Evolutionary conservation across 2,888 invertebrate species (phyloP).

Genomic region (Polymixis flavicincta): DNA sequence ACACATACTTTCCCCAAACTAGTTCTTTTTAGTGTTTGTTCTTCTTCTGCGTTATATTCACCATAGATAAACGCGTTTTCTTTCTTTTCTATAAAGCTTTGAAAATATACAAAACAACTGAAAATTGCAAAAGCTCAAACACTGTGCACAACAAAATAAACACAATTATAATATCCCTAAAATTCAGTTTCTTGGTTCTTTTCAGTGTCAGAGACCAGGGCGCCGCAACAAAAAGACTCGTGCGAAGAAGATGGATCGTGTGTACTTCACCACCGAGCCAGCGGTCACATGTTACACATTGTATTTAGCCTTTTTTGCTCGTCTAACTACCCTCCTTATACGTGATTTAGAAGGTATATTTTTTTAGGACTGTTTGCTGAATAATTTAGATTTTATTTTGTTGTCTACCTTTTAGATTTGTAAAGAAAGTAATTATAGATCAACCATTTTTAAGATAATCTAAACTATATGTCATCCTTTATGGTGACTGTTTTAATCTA

Average conservation of each 20-base stretch:
- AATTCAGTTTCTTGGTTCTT: conserved; percentile 36
- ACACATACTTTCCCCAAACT: too few relatives aligned
- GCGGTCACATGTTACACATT: conserved; percentile 65
- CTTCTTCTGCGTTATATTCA: too few relatives aligned
- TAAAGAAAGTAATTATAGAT: too few relatives aligned
- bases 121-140: not conserved
- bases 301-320: conserved; percentile 34
- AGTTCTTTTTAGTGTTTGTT: too few relatives aligned
- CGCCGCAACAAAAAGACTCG: conserved; percentile 72
- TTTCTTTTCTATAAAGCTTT: not conserved
- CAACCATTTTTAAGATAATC: too few relatives aligned
- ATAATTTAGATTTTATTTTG: not conserved
- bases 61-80: too few relatives aligned
- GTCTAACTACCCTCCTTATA: conserved; percentile 46
- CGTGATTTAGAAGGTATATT: conserved; percentile 27
- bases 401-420: too few relatives aligned
- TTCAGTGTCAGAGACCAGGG: conserved; percentile 52
- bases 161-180: not conserved
- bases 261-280: conserved; percentile 68
- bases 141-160: not conserved
- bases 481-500: too few relatives aligned
- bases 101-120: not conserved
- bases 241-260: conserved; percentile 76
- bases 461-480: too few relatives aligned
- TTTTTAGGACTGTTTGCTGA: conserved; percentile 9